Conservation (phyloP, 2,797 vertebrate genomes). For the Pangasius djambal region DNA sequence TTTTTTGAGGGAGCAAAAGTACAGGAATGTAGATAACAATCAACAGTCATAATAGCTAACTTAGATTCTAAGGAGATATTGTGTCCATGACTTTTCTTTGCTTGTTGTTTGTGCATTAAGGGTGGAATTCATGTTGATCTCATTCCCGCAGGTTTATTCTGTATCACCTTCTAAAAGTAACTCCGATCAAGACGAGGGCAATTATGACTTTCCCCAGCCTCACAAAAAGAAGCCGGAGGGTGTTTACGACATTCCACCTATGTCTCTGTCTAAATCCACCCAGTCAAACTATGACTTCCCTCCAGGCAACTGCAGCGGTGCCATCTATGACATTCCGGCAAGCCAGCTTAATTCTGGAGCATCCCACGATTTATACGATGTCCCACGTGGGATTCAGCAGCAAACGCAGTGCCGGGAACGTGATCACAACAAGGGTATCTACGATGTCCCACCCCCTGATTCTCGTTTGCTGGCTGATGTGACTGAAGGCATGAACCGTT, state of each 20-base stretch:
- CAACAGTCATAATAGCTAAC: neutral
- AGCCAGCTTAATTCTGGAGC: conserved; percentile 65
- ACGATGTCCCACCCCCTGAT: conserved; percentile 84
- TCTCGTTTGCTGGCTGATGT: conserved; percentile 76
- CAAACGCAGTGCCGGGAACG: conserved; percentile 62
- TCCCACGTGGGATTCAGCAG: conserved; percentile 82
- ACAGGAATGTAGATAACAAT: neutral
- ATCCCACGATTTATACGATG: conserved; percentile 86
- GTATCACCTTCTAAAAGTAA: conserved; percentile 71
- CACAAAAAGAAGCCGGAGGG: conserved; percentile 81
- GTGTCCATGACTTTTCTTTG: neutral
- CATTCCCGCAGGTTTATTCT: conserved; percentile 70
- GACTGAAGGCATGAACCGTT: conserved; percentile 88
- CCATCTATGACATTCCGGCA: conserved; percentile 81
- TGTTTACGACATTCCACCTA: conserved; percentile 88
- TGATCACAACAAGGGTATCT: conserved; percentile 75
- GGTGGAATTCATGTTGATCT: conserved; percentile 2
- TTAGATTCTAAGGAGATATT: neutral
- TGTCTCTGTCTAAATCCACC: conserved; percentile 73
- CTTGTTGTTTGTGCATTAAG: neutral
- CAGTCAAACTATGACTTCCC: conserved; percentile 76
- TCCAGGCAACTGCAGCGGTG: conserved; percentile 68
- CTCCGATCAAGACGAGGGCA: conserved; percentile 75
- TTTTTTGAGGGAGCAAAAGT: conserved; percentile 34
- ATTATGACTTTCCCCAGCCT: conserved; percentile 86